Percentiles rank a stretch among this genome's conserved stretches.
Conservation (phyloP, 1,140 invertebrate genomes). For the Mizuhopecten yessoensis region DNA sequence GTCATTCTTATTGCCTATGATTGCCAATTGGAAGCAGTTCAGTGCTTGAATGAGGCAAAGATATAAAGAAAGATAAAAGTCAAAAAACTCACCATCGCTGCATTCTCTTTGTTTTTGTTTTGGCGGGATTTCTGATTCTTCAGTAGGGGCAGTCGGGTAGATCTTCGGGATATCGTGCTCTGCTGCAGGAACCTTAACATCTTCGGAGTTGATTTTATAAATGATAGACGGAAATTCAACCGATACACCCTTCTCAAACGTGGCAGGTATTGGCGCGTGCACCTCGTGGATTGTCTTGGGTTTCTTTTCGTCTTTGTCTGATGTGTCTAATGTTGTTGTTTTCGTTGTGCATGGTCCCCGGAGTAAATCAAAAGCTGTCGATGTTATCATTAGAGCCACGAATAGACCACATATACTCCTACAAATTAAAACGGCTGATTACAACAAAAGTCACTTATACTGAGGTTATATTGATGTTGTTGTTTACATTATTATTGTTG, state of each 20-base stretch:
- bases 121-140: not conserved
- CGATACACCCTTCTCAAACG: not conserved
- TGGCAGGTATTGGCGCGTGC: not conserved
- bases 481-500: too few species aligned
- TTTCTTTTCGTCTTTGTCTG: not conserved
- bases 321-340: not conserved
- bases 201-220: not conserved
- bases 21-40: too few species aligned
- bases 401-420: not conserved
- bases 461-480: too few species aligned
- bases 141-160: not conserved
- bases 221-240: not conserved
- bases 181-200: not conserved
- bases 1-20: too few species aligned
- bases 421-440: not conserved
- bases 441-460: too few species aligned
- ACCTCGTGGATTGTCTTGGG: not conserved
- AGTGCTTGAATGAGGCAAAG: too few species aligned
- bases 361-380: not conserved
- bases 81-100: not conserved
- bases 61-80: too few species aligned
- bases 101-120: not conserved
- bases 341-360: not conserved
- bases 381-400: not conserved
- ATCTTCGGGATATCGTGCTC: not conserved